phyloP scores from a whole-genome alignment of 2,888 invertebrate genomes.

The Pecten maximus region DNA sequence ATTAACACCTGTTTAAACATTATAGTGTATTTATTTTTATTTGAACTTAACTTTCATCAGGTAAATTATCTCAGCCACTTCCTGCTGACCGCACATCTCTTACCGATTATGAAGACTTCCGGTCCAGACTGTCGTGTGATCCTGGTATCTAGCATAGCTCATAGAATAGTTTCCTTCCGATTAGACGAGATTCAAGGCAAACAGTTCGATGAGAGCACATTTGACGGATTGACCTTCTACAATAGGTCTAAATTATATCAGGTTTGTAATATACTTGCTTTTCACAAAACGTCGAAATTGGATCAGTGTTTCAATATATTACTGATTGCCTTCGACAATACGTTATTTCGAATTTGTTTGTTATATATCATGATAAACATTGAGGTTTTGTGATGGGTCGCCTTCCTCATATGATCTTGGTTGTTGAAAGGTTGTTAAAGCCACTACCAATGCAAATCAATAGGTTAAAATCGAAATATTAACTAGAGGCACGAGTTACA shows the following conservation, averaged over 20 bases:
- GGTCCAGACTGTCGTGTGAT: conserved; percentile 58
- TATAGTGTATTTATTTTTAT: background rate
- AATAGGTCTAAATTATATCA: conserved; percentile 60
- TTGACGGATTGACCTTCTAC: conserved; percentile 54
- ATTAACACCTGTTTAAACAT: too few relatives aligned
- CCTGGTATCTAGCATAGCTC: conserved; percentile 52
- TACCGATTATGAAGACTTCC: conserved; percentile 56
- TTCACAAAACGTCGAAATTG: too few relatives aligned
- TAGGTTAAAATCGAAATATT: too few relatives aligned
- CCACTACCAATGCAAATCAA: too few relatives aligned
- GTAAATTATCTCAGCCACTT: conserved; percentile 63
- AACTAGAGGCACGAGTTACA: too few relatives aligned
- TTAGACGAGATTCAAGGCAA: conserved; percentile 38
- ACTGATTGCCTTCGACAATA: too few relatives aligned
- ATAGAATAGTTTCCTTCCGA: conserved; percentile 47
- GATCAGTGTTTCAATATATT: too few relatives aligned
- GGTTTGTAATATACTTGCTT: conserved; percentile 44
- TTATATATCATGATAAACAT: too few relatives aligned
- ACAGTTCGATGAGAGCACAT: conserved; percentile 35
- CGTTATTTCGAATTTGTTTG: too few relatives aligned
- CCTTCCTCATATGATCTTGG: too few relatives aligned
- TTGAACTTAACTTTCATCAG: conserved; percentile 35
- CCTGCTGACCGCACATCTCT: conserved; percentile 53
- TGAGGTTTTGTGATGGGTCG: too few relatives aligned
- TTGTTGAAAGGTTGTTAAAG: too few relatives aligned